phyloP scores from a whole-genome alignment of 2,888 invertebrate genomes.

The Drosophila neoperkinsi region DNA sequence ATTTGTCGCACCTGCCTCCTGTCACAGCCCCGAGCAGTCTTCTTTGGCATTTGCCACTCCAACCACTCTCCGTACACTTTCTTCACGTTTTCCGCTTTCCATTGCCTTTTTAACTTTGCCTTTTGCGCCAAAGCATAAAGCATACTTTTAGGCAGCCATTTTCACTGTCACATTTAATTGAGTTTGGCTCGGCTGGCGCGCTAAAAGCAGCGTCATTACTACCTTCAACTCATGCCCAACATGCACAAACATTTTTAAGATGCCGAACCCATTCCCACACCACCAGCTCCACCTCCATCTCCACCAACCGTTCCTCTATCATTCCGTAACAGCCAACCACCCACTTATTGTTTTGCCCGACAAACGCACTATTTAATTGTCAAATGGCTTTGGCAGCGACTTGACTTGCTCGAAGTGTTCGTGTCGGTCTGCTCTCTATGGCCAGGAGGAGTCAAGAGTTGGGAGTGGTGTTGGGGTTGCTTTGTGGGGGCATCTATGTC shows the following conservation, averaged over 20 bases:
- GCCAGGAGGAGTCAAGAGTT: neutral
- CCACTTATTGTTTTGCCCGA: conserved; percentile 62
- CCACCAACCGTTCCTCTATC: neutral
- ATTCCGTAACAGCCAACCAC: neutral
- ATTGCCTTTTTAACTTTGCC: neutral
- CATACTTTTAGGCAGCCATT: conserved; percentile 78
- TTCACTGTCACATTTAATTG: conserved; percentile 81
- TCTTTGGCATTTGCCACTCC: conserved; percentile 1
- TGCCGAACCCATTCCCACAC: conserved; percentile 26
- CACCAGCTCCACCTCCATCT: neutral
- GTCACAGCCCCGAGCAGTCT: conserved; percentile 7
- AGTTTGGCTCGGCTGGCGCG: conserved; percentile 68
- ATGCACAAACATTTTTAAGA: conserved; percentile 66
- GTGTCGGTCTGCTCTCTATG: neutral
- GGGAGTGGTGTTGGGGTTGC: neutral
- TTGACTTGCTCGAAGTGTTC: conserved; percentile 11
- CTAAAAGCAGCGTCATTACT: conserved; percentile 78
- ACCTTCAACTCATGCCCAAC: conserved; percentile 36
- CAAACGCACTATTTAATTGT: conserved; percentile 76
- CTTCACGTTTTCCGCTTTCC: conserved; percentile 1
- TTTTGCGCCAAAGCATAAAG: conserved; percentile 48
- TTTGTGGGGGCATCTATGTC: conserved; percentile 12
- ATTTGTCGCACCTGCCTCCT: conserved; percentile 59
- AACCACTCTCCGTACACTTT: neutral
- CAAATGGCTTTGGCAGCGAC: conserved; percentile 58